phyloP scores from a whole-genome alignment of 1,140 invertebrate species.

The Aphis gossypii region DNA sequence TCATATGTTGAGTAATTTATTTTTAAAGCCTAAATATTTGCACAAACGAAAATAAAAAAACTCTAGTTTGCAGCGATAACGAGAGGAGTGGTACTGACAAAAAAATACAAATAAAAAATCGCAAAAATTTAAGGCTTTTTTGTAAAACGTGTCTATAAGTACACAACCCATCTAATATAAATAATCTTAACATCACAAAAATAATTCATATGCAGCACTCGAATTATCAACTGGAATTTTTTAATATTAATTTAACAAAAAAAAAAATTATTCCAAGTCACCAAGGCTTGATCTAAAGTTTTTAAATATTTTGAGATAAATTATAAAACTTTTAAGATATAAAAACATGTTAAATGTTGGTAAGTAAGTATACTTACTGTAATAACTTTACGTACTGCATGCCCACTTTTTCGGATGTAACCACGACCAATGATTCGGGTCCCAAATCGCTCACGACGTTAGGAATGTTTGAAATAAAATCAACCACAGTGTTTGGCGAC shows the following conservation, averaged over 20 bases:
- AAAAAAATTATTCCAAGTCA: not conserved
- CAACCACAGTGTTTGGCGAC: not conserved
- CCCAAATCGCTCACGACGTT: not conserved
- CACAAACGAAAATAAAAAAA: not conserved
- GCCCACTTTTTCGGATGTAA: not conserved
- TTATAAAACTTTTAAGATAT: not conserved
- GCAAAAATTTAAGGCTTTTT: not conserved
- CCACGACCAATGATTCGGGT: slow-evolving; percentile 22
- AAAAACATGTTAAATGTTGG: not conserved
- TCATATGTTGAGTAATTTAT: not conserved
- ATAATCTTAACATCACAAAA: not conserved
- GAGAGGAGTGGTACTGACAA: not conserved
- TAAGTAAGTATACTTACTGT: not conserved
- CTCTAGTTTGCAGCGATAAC: not conserved
- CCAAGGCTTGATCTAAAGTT: not conserved
- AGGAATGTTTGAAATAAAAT: slow-evolving; percentile 21
- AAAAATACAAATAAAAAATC: not conserved
- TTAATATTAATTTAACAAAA: not conserved
- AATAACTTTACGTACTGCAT: not conserved
- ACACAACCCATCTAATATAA: not conserved
- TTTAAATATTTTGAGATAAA: not conserved
- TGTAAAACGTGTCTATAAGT: not conserved
- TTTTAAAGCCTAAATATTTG: not conserved
- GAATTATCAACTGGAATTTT: not conserved
- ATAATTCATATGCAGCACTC: not conserved